Conservation (phyloP, 2,888 invertebrate species). For the Diachrysia chrysitis region DNA sequence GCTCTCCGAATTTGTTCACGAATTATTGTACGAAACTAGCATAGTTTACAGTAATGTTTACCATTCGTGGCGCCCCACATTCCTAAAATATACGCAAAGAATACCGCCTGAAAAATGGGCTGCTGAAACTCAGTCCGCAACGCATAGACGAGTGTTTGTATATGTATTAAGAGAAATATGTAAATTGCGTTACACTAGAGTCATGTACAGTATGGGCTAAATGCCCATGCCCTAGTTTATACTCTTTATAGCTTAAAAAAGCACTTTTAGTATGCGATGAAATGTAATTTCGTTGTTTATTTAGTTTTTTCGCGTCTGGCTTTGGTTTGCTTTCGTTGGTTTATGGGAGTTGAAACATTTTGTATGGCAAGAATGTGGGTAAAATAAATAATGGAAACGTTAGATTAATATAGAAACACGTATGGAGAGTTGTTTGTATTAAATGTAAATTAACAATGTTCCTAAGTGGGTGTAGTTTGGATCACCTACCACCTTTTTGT, state of each 20-base stretch:
- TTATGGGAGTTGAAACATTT: constrained; percentile 51
- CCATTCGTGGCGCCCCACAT: constrained; percentile 71
- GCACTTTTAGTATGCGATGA: constrained; percentile 65
- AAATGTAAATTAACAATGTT: background rate
- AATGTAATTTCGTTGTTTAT: constrained; percentile 62
- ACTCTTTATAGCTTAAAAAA: constrained; percentile 58
- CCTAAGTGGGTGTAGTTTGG: background rate
- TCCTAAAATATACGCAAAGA: constrained; percentile 77
- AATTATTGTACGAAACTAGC: constrained; percentile 72
- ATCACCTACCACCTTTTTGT: background rate
- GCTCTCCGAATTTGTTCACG: constrained; percentile 53
- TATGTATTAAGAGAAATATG: constrained; percentile 72
- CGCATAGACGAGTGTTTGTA: constrained; percentile 74
- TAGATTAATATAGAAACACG: constrained; percentile 42
- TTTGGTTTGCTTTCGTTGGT: constrained; percentile 50
- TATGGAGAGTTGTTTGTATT: background rate
- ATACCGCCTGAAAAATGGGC: constrained; percentile 79
- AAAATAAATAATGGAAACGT: constrained; percentile 58
- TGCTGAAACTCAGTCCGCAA: constrained; percentile 78
- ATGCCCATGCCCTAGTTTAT: constrained; percentile 64
- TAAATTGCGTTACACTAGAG: constrained; percentile 57
- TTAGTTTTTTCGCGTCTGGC: constrained; percentile 63
- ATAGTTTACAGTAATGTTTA: constrained; percentile 75
- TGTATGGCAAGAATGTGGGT: constrained; percentile 43
- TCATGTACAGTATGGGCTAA: constrained; percentile 38